A percentile compares a stretch with the other conserved stretches of the same genome.
Evolutionary conservation across 1,140 invertebrate genomes (phyloP).

Genomic region (Marisa cornuarietis): DNA sequence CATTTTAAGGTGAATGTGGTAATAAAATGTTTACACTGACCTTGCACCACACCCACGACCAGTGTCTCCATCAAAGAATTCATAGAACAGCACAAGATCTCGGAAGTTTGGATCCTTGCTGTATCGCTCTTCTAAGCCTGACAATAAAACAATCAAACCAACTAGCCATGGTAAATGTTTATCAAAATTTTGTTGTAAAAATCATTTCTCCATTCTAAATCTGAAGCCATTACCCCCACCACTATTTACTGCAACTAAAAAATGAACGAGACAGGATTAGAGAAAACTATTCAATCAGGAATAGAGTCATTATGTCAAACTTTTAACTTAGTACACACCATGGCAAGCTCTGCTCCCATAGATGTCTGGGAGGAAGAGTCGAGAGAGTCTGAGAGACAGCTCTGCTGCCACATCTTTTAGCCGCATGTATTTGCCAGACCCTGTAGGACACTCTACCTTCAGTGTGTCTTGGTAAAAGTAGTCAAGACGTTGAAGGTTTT

Average conservation of each 20-base stretch:
- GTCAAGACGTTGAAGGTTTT: constrained; percentile 61
- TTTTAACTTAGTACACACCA: constrained; percentile 44
- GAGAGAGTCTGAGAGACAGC: constrained; percentile 53
- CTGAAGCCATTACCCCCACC: too few species aligned
- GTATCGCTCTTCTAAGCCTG: constrained; percentile 56
- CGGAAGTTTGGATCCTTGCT: constrained; percentile 60
- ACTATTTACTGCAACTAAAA: neutral
- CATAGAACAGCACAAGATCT: constrained; percentile 63
- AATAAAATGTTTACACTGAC: constrained; percentile 34
- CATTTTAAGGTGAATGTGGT: neutral
- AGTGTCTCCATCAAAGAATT: constrained; percentile 65
- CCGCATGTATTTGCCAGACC: constrained; percentile 57
- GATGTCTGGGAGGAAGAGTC: constrained; percentile 59
- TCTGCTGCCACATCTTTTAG: constrained; percentile 58
- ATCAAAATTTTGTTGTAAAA: too few species aligned
- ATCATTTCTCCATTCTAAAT: too few species aligned
- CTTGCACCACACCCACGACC: constrained; percentile 65
- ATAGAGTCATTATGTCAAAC: neutral
- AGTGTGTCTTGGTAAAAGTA: constrained; percentile 62
- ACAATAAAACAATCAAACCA: too few species aligned
- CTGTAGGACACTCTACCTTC: constrained; percentile 64
- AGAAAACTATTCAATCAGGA: neutral
- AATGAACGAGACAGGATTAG: neutral
- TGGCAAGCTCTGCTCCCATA: constrained; percentile 62
- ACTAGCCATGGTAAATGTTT: too few species aligned